phyloP scores from a whole-genome alignment of 2,797 vertebrate species.

The Amblyopsis hoosieri region DNA sequence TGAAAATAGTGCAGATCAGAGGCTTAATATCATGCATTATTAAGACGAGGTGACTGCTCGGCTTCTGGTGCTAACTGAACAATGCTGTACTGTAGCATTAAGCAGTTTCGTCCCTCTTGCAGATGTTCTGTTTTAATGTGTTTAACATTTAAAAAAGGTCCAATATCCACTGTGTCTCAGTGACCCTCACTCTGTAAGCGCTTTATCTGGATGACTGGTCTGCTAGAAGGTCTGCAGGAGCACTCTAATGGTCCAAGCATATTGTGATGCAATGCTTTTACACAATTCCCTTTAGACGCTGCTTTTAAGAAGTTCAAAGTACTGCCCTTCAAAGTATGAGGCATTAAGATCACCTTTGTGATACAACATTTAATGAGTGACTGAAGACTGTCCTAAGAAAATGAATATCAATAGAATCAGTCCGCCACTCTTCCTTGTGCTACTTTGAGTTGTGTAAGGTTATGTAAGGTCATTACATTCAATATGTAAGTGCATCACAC shows the following conservation, averaged over 20 bases:
- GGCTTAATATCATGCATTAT: neutral
- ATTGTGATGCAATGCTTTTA: conserved; percentile 65
- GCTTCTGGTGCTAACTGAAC: conserved; percentile 6
- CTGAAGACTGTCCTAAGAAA: conserved; percentile 28
- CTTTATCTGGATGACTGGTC: conserved; percentile 47
- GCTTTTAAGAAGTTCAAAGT: conserved; percentile 59
- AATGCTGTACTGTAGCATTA: conserved; percentile 11
- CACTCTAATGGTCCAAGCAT: conserved; percentile 39
- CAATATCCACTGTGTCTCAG: conserved; percentile 23
- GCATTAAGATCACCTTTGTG: conserved; percentile 37
- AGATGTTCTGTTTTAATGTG: neutral
- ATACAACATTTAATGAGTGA: conserved; percentile 46
- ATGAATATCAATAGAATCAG: conserved; percentile 29
- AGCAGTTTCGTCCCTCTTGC: neutral
- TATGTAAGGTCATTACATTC: neutral
- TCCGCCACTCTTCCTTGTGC: conserved; percentile 8
- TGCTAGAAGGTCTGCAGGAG: conserved; percentile 38
- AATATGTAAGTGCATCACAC: neutral
- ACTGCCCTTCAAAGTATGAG: conserved; percentile 43
- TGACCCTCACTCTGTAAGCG: conserved; percentile 53
- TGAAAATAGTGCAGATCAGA: too few species aligned
- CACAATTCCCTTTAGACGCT: conserved; percentile 47
- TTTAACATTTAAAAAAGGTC: conserved; percentile 40
- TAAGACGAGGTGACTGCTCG: neutral
- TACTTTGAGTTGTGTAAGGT: neutral